Evolutionary conservation across 2,797 vertebrate species (phyloP).

Genomic region (Peromyscus melanophrys): DNA sequence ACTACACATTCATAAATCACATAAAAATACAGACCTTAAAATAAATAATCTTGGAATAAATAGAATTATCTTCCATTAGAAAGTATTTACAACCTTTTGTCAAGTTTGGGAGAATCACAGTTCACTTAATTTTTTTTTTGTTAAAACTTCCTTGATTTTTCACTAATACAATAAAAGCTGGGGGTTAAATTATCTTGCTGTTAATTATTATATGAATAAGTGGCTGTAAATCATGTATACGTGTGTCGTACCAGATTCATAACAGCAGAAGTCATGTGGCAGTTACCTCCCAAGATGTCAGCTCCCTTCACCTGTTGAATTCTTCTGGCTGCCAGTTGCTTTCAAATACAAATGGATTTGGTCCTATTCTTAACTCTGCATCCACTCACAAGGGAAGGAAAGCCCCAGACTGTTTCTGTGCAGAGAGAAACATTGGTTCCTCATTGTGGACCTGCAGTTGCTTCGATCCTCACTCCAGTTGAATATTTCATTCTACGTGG

Average conservation of each 20-base stretch:
- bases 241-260: not conserved
- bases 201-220: not conserved
- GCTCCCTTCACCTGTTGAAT: conserved; percentile 73
- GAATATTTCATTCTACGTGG: not conserved
- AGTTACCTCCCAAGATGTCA: conserved; percentile 69
- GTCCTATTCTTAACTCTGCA: conserved; percentile 72
- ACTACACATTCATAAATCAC: too few relatives aligned
- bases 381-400: conserved; percentile 68
- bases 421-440: conserved; percentile 27
- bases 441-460: conserved; percentile 27
- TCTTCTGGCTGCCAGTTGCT: conserved; percentile 75
- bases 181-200: not conserved
- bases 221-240: not conserved
- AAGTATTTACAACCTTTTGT: conserved; percentile 27
- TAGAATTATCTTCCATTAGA: not conserved
- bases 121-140: conserved; percentile 15
- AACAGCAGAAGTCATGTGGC: not conserved
- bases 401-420: conserved; percentile 59
- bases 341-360: conserved; percentile 55
- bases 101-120: not conserved
- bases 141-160: conserved; percentile 58
- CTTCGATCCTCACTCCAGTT: conserved; percentile 20
- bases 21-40: not conserved
- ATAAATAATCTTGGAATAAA: not conserved
- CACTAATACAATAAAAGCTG: not conserved